Conservation (phyloP, 2,888 invertebrate species). For the Cheilosia scutellata region DNA sequence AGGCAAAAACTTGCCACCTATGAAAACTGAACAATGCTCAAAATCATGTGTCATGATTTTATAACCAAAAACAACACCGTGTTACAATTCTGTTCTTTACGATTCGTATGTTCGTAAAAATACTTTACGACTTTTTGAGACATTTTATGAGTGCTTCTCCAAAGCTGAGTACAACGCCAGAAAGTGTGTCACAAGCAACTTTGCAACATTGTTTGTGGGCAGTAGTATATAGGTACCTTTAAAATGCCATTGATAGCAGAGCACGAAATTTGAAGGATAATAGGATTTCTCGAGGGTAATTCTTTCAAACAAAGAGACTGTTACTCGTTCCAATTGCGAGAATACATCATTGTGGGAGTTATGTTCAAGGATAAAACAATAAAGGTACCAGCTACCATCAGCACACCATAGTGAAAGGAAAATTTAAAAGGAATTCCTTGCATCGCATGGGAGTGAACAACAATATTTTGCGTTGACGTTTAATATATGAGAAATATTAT, state of each 20-base stretch:
- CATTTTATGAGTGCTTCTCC: conserved; percentile 50
- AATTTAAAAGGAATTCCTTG: background rate
- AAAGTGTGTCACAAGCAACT: conserved; percentile 26
- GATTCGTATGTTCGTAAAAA: conserved; percentile 57
- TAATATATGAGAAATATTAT: conserved; percentile 2
- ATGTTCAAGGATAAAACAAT: conserved; percentile 7
- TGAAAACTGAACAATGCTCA: conserved; percentile 43
- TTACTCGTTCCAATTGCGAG: conserved; percentile 7
- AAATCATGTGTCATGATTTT: conserved; percentile 47
- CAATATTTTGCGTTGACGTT: conserved; percentile 6
- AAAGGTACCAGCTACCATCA: background rate
- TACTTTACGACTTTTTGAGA: conserved; percentile 63
- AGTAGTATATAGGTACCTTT: conserved; percentile 18
- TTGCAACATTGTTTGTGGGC: conserved; percentile 47
- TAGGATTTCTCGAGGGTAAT: conserved; percentile 35
- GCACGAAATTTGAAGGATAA: conserved; percentile 33
- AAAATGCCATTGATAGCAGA: conserved; percentile 31
- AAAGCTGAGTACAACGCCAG: conserved; percentile 50
- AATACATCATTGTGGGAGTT: background rate
- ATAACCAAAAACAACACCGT: conserved; percentile 30
- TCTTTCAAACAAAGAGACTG: conserved; percentile 20
- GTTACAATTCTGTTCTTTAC: conserved; percentile 40
- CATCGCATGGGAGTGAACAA: conserved; percentile 8
- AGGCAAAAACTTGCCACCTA: conserved; percentile 1
- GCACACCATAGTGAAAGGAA: background rate